A percentile compares a stretch with the other conserved stretches of the same genome.
phyloP scores from a whole-genome alignment of 2,113 vertebrate species.

The Uria lomvia region DNA sequence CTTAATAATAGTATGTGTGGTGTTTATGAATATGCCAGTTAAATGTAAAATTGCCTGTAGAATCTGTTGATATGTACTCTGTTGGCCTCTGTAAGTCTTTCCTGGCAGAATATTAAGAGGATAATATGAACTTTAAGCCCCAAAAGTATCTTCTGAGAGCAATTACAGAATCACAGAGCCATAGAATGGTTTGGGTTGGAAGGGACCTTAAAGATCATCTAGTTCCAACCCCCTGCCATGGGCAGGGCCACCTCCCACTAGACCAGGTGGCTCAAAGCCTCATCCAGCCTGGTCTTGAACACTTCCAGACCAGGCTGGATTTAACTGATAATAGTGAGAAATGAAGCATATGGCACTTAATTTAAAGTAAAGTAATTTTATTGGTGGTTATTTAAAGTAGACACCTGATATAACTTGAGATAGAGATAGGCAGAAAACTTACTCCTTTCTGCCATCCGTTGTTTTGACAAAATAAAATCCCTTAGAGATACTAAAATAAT shows the following conservation, averaged over 20 bases:
- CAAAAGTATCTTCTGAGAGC: background rate
- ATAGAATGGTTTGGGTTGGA: too few species aligned
- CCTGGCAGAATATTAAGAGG: background rate
- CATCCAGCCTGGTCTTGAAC: too few species aligned
- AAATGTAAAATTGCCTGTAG: background rate
- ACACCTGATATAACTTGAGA: background rate
- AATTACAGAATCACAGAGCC: background rate
- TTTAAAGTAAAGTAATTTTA: background rate
- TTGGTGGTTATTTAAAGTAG: background rate
- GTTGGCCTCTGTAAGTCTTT: background rate
- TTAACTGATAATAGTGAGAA: background rate
- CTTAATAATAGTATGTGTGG: background rate
- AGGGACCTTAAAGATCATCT: too few species aligned
- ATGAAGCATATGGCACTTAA: background rate
- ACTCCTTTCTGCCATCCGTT: background rate
- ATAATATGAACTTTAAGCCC: background rate
- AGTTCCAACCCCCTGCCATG: too few species aligned
- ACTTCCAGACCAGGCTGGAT: too few species aligned
- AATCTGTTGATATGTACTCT: background rate
- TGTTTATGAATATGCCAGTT: background rate
- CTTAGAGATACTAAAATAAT: background rate
- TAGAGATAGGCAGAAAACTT: background rate
- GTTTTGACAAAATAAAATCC: background rate
- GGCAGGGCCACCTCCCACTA: too few species aligned
- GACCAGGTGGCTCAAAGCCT: too few species aligned